Evolutionary conservation across 2,113 vertebrate genomes (phyloP), one percentile per base, ranked within the genome.

Genomic region (Crotophaga sulcirostris): DNA sequence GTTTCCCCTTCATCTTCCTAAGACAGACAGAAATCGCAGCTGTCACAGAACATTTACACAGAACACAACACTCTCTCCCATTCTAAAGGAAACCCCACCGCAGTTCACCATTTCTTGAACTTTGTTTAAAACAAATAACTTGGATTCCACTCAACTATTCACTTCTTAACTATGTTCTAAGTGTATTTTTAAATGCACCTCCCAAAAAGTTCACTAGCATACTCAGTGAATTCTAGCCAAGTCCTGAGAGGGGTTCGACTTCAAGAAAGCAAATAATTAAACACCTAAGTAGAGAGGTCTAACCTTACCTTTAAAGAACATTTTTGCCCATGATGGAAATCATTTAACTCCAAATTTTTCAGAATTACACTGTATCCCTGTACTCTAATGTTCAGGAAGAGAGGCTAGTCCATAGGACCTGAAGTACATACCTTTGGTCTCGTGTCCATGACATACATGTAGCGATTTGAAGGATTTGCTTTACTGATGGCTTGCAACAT

Each of bases 401-500:
- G 11, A 82, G 5, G 3, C 9, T 42, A 38, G 29, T 8, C 26
- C 62, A 54, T 14, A 73, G 29, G 33, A 45, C 10, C 38, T 5
- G 3, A 56, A 51, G 33, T 16, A 96, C 88, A 8, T 89, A 99
- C 99, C 98, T 99, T 99, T 0, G 99, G 99, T 91, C 99, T 98
- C 10, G 99, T 99, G 79, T 99, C 99, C 98, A 99, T 98, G 89
- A 99, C 99, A 13, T 99, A 99, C 98, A 99, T 98, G 44, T 98
- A 99, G 67, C 98, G 98, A 96, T 98, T 99, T 87, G 98, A 98
- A 93, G 99, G 99, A 93, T 99, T 99, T 92, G 99, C 98, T 97
- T 99, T 99, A 97, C 99, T 99, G 96, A 99, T 99, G 87, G 99
- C 98, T 97, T 99, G 99, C 95, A 99, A 98, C 98, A 99, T 98